A percentile compares a stretch with the other conserved stretches of the same genome.
phyloP scores from a whole-genome alignment of 30 jellyfish, hydroid and myxozoan genomes.

The Cassiopea andromeda region DNA sequence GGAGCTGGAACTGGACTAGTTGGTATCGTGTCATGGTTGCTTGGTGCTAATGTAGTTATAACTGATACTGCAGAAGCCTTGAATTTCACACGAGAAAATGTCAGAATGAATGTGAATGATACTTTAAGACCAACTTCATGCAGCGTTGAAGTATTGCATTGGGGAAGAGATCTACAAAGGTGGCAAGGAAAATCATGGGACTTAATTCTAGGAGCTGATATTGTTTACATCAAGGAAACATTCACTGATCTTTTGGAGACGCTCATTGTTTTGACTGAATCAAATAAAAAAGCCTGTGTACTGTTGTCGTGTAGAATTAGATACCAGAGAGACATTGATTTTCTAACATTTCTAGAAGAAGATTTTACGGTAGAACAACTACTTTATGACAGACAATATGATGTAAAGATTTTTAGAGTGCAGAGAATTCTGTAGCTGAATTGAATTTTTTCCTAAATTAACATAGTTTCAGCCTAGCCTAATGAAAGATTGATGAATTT shows the following conservation, averaged over 20 bases:
- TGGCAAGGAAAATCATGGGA: constrained; percentile 80
- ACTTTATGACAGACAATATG: constrained; percentile 41
- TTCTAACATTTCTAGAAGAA: constrained; percentile 40
- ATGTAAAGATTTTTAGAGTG: constrained; percentile 60
- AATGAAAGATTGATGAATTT: too few relatives aligned
- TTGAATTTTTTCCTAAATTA: too few relatives aligned
- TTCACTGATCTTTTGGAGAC: constrained; percentile 74
- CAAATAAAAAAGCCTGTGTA: constrained; percentile 31
- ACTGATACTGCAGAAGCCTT: constrained; percentile 75
- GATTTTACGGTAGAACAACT: constrained; percentile 41
- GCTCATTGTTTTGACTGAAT: constrained; percentile 38
- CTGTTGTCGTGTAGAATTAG: constrained; percentile 74
- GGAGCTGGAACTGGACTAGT: constrained; percentile 96
- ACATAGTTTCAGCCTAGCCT: too few relatives aligned
- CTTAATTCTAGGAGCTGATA: constrained; percentile 85
- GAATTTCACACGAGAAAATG: constrained; percentile 54
- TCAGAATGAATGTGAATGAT: constrained; percentile 30
- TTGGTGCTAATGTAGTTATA: constrained; percentile 69
- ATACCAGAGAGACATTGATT: constrained; percentile 61
- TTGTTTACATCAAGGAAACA: constrained; percentile 74
- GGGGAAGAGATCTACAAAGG: constrained; percentile 74
- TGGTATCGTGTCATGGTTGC: constrained; percentile 80
- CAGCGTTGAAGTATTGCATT: constrained; percentile 55
- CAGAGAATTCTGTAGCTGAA: background rate
- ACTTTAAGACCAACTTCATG: background rate